Conservation (phyloP, 2,888 invertebrate species). For the Campaea margaritaria region DNA sequence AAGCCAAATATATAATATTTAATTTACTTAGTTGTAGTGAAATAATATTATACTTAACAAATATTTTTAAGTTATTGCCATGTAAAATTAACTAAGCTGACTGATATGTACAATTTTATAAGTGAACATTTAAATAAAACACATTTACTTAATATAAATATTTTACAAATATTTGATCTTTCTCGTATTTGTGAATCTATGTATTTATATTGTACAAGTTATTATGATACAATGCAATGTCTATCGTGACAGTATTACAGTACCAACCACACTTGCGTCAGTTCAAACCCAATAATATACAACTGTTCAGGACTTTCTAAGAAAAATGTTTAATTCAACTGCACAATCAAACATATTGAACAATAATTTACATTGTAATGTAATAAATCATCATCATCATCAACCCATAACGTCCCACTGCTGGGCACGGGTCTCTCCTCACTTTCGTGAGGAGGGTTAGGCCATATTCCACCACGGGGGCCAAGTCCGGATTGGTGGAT, state of each 20-base stretch:
- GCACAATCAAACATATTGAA: too few species aligned
- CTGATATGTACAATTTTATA: conserved; percentile 55
- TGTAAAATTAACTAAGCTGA: conserved; percentile 58
- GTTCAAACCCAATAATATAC: conserved; percentile 66
- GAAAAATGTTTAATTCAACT: conserved; percentile 55
- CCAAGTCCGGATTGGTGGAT: too few species aligned
- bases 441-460: too few species aligned
- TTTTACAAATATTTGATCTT: conserved; percentile 87
- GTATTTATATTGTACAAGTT: conserved; percentile 85
- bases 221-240: conserved; percentile 80
- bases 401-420: too few species aligned
- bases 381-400: too few species aligned
- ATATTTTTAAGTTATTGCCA: conserved; percentile 53
- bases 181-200: conserved; percentile 86
- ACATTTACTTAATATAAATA: conserved; percentile 66
- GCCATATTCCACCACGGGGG: too few species aligned
- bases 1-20: conserved; percentile 54
- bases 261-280: conserved; percentile 64
- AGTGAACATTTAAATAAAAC: conserved; percentile 57
- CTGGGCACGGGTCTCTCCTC: too few species aligned
- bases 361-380: too few species aligned
- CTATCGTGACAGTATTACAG: conserved; percentile 72
- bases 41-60: too few species aligned
- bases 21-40: conserved; percentile 50
- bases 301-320: conserved; percentile 66